Evolutionary conservation across 2,113 vertebrate species (phyloP).

Genomic region (Cercocebus atys): DNA sequence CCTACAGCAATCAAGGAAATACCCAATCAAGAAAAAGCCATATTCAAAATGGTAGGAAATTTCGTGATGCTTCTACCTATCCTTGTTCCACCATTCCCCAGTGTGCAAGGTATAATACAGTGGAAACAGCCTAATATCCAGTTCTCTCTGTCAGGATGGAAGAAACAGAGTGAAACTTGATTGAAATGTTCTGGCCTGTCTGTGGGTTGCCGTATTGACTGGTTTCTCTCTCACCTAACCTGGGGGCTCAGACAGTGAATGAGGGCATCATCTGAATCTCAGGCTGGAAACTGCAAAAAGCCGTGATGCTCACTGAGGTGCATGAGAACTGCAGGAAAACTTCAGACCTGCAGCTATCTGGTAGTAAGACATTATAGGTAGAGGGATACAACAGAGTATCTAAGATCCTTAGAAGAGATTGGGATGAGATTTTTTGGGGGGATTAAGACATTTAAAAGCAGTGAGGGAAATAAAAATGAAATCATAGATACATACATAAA

Average conservation of each 20-base stretch:
- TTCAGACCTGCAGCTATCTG: not conserved
- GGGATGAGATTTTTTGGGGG: not conserved
- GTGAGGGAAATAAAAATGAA: not conserved
- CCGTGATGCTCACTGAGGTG: not conserved
- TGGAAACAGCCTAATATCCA: not conserved
- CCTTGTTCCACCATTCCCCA: not conserved
- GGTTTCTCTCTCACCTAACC: not conserved
- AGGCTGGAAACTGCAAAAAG: not conserved
- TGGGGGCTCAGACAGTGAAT: not conserved
- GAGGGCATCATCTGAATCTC: not conserved
- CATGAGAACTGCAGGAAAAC: not conserved
- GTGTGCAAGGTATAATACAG: not conserved
- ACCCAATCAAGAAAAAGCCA: not conserved
- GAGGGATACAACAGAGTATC: not conserved
- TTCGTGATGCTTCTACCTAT: not conserved
- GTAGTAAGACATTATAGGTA: not conserved
- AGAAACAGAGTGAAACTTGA: not conserved
- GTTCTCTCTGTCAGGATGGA: not conserved
- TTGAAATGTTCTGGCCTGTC: not conserved
- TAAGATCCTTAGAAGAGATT: not conserved
- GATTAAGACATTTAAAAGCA: not conserved
- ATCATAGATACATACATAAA: not conserved
- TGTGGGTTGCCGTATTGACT: not conserved
- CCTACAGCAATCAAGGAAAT: not conserved
- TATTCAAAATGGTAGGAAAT: not conserved